These are phyloP conservation scores for Drosophila oshimai DNA, from an alignment of 1,140 invertebrate genomes.

Conservation along the genomic window DNA sequence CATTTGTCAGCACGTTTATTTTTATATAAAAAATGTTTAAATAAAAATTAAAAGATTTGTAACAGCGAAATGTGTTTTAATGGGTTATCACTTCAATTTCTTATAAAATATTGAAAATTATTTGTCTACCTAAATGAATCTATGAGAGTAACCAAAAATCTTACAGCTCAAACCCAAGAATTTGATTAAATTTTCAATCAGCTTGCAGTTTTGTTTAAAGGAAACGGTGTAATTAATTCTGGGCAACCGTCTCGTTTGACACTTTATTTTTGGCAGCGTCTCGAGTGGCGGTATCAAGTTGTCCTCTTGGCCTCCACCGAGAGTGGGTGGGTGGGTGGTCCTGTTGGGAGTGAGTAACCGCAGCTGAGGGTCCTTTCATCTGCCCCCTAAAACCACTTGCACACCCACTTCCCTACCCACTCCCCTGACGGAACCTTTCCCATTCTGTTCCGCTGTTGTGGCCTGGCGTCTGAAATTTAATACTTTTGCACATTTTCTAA, in stretches of 20 bases:
- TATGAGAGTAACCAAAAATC: too few relatives aligned
- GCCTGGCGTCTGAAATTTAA: conserved; percentile 49
- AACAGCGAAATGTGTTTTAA: too few relatives aligned
- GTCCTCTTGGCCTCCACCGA: background rate
- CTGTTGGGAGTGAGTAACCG: conserved; percentile 8
- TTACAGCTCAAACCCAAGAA: too few relatives aligned
- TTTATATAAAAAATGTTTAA: too few relatives aligned
- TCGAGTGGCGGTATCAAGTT: conserved; percentile 8
- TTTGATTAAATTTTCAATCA: background rate
- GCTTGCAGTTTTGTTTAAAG: background rate
- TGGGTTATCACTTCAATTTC: too few relatives aligned
- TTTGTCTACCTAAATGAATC: too few relatives aligned
- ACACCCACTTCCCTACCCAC: background rate
- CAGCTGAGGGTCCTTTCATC: conserved; percentile 1
- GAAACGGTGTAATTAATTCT: conserved; percentile 5
- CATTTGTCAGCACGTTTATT: too few relatives aligned
- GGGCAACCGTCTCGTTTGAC: background rate
- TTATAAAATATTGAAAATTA: too few relatives aligned
- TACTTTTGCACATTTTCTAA: conserved; percentile 56
- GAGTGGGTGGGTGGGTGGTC: too few relatives aligned
- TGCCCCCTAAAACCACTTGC: too few relatives aligned
- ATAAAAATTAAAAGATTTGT: too few relatives aligned
- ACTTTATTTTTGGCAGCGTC: background rate
- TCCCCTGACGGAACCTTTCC: conserved; percentile 7
- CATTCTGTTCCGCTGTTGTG: conserved; percentile 32